Conservation (phyloP, 2,797 vertebrate genomes). For the Lithobates sylvaticus region DNA sequence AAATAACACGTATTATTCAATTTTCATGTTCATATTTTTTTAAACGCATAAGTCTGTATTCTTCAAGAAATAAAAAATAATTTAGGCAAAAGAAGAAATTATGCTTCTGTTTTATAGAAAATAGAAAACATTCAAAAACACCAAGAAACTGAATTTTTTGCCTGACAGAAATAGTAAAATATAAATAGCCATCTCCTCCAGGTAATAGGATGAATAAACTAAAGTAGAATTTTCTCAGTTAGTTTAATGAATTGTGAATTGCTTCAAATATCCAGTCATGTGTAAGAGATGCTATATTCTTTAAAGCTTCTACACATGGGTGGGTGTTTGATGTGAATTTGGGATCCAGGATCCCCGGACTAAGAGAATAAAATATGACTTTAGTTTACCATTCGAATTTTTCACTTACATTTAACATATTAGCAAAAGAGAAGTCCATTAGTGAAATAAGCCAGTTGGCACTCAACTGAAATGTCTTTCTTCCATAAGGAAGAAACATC, state of each 20-base stretch:
- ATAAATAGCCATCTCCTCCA: constrained; percentile 69
- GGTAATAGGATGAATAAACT: not conserved
- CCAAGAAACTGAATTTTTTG: constrained; percentile 70
- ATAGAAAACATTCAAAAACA: constrained; percentile 70
- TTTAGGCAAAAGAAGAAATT: constrained; percentile 62
- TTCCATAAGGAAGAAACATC: constrained; percentile 51
- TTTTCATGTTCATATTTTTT: not conserved
- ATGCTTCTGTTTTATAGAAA: constrained; percentile 69
- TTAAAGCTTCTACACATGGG: not conserved
- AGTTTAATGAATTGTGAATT: not conserved
- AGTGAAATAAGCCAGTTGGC: constrained; percentile 62
- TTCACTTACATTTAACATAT: constrained; percentile 51
- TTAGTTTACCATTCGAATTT: constrained; percentile 41
- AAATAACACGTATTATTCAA: not conserved
- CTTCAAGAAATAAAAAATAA: constrained; percentile 64
- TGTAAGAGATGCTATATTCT: not conserved
- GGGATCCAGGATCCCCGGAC: not conserved
- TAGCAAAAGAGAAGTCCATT: constrained; percentile 59
- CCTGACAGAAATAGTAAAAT: constrained; percentile 72
- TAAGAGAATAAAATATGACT: not conserved
- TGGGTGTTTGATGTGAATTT: not conserved
- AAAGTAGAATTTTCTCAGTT: not conserved
- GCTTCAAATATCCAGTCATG: not conserved
- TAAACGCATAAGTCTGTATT: not conserved
- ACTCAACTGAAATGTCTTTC: constrained; percentile 58